Conservation (phyloP, 2,797 vertebrate species). For the Sylvilagus floridanus region DNA sequence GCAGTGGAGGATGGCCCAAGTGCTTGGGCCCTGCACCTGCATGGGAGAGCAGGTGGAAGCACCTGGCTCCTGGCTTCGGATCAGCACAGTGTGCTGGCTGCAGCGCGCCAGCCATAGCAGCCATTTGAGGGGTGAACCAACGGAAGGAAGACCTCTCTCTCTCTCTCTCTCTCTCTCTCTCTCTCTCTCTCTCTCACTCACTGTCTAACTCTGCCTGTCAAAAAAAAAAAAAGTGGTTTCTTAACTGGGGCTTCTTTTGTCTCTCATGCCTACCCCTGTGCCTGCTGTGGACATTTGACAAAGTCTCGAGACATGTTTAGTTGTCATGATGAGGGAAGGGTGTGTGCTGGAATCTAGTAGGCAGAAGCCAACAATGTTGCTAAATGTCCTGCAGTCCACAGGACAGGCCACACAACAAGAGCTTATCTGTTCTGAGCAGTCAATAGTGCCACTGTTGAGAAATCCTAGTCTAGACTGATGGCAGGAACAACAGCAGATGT, state of each 20-base stretch:
- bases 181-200: too few relatives aligned
- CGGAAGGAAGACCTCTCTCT: too few relatives aligned
- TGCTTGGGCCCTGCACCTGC: too few relatives aligned
- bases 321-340: background rate
- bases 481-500: background rate
- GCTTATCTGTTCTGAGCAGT: background rate
- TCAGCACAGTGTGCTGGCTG: too few relatives aligned
- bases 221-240: background rate
- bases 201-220: too few relatives aligned
- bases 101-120: too few relatives aligned
- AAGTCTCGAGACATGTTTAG: background rate
- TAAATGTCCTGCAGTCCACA: background rate
- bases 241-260: background rate
- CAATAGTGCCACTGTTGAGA: background rate
- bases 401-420: background rate
- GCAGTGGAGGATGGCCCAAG: too few relatives aligned
- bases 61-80: too few relatives aligned
- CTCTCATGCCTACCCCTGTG: background rate
- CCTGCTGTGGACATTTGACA: background rate
- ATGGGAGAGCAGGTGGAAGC: too few relatives aligned
- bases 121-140: too few relatives aligned
- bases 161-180: too few relatives aligned
- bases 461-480: background rate
- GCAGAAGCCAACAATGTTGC: background rate
- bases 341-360: background rate